A percentile compares a stretch with the other conserved stretches of the same genome.
Evolutionary conservation across 2,113 vertebrate species (phyloP).

Genomic region (Pluvianellus socialis): DNA sequence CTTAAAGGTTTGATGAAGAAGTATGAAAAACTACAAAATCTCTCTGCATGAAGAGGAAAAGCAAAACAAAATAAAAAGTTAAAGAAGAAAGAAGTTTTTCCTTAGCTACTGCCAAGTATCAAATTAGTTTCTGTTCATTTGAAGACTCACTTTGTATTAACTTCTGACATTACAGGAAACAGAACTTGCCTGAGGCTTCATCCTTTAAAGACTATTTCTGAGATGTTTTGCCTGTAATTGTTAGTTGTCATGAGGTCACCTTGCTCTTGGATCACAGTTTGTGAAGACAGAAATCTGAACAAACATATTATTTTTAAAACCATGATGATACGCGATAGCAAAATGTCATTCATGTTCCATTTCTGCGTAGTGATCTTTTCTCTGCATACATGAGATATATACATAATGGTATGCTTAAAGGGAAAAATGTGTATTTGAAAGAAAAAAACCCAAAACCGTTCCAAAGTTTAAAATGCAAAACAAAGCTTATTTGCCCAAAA

Average conservation of each 20-base stretch:
- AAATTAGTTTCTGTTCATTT: slow-evolving; percentile 77
- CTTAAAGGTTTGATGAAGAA: slow-evolving; percentile 19
- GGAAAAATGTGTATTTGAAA: slow-evolving; percentile 38
- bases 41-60: slow-evolving; percentile 20
- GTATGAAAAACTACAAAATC: slow-evolving; percentile 9
- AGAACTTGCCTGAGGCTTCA: slow-evolving; percentile 71
- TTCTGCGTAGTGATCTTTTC: slow-evolving; percentile 20
- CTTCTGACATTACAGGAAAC: slow-evolving; percentile 72
- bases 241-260: slow-evolving; percentile 66
- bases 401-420: slow-evolving; percentile 37
- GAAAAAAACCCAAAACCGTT: background rate
- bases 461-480: slow-evolving; percentile 40
- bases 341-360: slow-evolving; percentile 41
- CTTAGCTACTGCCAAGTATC: slow-evolving; percentile 69
- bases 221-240: slow-evolving; percentile 69
- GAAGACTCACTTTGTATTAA: slow-evolving; percentile 74
- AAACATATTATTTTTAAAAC: slow-evolving; percentile 68
- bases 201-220: slow-evolving; percentile 69
- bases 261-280: slow-evolving; percentile 67
- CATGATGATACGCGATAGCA: slow-evolving; percentile 53
- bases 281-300: slow-evolving; percentile 55
- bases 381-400: slow-evolving; percentile 47
- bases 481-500: slow-evolving; percentile 47
- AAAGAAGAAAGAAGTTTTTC: slow-evolving; percentile 45
- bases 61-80: slow-evolving; percentile 33